These are phyloP conservation scores for Indicator indicator DNA, from an alignment of 2,113 vertebrate genomes.

Conservation along the genomic window DNA sequence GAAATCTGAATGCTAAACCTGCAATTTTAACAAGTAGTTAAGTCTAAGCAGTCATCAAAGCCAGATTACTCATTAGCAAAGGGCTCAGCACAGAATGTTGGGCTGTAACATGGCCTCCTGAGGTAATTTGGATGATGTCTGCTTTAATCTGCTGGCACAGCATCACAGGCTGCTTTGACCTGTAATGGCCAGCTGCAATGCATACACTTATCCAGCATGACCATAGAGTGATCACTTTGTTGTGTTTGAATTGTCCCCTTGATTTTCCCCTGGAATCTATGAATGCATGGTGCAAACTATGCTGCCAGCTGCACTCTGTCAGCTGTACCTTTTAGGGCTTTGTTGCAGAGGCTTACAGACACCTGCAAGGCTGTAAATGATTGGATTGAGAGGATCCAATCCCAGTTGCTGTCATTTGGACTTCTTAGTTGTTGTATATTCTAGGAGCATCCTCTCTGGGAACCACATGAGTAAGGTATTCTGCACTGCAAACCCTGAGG, in stretches of 20 bases:
- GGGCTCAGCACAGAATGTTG: neutral
- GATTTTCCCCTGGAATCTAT: neutral
- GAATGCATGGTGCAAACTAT: fast-evolving
- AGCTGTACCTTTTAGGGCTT: neutral
- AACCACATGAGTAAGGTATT: neutral
- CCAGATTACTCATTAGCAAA: neutral
- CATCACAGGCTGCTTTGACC: neutral
- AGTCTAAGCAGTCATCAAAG: neutral
- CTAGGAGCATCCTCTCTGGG: neutral
- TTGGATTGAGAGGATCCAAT: fast-evolving
- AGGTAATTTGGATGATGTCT: neutral
- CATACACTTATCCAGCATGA: fast-evolving
- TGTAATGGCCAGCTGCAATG: neutral
- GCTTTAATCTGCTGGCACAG: neutral
- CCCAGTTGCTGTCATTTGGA: neutral
- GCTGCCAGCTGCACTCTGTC: neutral
- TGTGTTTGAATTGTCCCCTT: neutral
- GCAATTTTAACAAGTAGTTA: neutral
- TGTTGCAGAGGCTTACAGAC: neutral
- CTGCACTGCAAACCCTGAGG: neutral
- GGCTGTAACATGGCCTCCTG: neutral
- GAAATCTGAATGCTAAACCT: neutral
- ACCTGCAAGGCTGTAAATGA: neutral
- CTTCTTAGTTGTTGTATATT: neutral
- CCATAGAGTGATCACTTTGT: neutral